Evolutionary conservation across 1,140 invertebrate genomes (phyloP).

Genomic region (Drosophila nikananu): DNA sequence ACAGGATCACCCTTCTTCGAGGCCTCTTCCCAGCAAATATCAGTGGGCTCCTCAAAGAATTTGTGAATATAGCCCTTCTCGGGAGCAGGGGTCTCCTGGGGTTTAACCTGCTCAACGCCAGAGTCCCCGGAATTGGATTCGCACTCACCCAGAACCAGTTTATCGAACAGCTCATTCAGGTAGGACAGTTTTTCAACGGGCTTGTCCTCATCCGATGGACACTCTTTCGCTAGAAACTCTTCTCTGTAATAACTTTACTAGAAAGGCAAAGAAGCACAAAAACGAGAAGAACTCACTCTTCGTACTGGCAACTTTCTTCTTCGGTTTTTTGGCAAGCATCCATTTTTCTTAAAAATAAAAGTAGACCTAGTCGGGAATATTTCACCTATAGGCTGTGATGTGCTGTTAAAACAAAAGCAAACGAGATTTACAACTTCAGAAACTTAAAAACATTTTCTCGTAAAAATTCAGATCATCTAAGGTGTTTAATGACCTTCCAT

Average conservation of each 20-base stretch:
- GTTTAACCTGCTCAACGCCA: background rate
- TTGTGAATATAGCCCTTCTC: background rate
- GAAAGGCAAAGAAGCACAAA: background rate
- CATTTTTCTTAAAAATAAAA: background rate
- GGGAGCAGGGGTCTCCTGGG: background rate
- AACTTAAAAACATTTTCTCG: too few relatives aligned
- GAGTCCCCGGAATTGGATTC: background rate
- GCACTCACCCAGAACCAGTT: background rate
- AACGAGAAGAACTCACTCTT: background rate
- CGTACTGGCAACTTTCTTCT: background rate
- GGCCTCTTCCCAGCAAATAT: conserved; percentile 22
- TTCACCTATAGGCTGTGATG: background rate
- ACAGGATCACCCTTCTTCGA: background rate
- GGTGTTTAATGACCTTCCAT: background rate
- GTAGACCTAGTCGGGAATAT: background rate
- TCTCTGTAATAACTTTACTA: background rate
- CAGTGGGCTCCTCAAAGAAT: background rate
- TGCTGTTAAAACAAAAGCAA: conserved; percentile 19
- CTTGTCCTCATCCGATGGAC: background rate
- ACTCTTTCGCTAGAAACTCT: background rate
- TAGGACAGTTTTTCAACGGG: background rate
- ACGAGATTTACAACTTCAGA: background rate
- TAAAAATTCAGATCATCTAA: background rate
- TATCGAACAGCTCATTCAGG: conserved; percentile 1
- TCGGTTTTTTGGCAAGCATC: background rate